These are phyloP conservation scores for Riparia riparia DNA, from an alignment of 2,113 vertebrate species.

Conservation along the genomic window DNA sequence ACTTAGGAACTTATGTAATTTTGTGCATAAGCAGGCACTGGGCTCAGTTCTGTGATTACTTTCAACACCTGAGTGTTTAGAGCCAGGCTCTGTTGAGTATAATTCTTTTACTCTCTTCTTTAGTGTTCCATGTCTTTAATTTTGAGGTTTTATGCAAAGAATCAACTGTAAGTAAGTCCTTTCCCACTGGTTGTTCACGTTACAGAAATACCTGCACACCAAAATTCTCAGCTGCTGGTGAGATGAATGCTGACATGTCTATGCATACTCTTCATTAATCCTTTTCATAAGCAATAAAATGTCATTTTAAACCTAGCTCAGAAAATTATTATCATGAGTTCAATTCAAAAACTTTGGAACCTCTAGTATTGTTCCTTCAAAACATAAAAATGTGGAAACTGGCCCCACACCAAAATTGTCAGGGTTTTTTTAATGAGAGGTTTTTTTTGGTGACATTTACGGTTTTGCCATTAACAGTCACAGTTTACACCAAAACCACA, in stretches of 20 bases:
- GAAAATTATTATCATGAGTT: neutral
- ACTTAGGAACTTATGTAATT: neutral
- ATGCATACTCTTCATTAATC: constrained; percentile 3
- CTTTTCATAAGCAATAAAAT: constrained; percentile 54
- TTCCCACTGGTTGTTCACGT: neutral
- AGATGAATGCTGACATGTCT: neutral
- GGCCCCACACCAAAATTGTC: rapidly evolving
- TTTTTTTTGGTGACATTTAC: neutral
- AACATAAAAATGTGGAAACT: neutral
- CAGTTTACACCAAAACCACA: constrained; percentile 49
- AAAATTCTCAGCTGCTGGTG: neutral
- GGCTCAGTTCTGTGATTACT: neutral
- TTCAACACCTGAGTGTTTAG: neutral
- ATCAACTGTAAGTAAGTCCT: neutral
- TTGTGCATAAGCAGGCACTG: neutral
- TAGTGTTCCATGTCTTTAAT: neutral
- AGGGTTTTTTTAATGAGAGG: neutral
- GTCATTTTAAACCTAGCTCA: neutral
- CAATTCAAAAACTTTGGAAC: neutral
- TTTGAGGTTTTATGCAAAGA: neutral
- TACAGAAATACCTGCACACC: neutral
- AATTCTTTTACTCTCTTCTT: neutral
- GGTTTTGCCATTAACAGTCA: neutral
- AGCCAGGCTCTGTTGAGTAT: neutral
- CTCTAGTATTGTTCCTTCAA: neutral